Base-by-base conservation (phyloP, 2,888 invertebrate species). In the Erebia epiphron region DNA sequence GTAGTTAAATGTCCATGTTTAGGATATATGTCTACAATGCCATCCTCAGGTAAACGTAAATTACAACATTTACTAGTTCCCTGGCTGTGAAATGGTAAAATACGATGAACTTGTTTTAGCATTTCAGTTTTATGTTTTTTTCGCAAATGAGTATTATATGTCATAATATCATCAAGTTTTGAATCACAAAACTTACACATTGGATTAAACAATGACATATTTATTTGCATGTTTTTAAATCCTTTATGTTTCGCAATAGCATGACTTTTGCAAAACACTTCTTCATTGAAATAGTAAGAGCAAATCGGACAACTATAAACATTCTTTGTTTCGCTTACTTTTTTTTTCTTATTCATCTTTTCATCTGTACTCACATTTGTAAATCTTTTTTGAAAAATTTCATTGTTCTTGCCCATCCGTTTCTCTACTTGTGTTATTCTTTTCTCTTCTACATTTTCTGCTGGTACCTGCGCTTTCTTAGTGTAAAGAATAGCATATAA, bases 401-500 rank as follows among this genome's bases (percentile, higher is more conserved):
- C 56, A 50, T 66, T 26, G 18, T 56, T 67, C 14, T 57, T 52
- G 9, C 14, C 2, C 35, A 41, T 58, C 11, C 21, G 5, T 46
- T 2, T 41, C 11, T 56, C 18, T 16, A 21, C 46, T 43, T 57
- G 41, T n/a, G 1, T 61, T 46, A 64, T 66, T 50, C 61, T 18
- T 18, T 41, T 56, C 11, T 56, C 1, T 43, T 41, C 65, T 16
- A 11, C 49, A 58, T 9, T 54, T 35, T 8, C 41, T 11, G 46
- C 43, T 50, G 67, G 21, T 16, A 46, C 65, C 10, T 56, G 60
- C 1, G 21, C 43, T 67, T 68, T 74, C 26, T 75, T 75, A 71
- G 79, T 66, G 58, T 85, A 78, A 35, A 91, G 77, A 69, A 88
- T 76, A 66, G 80, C 78, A 75, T 91, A 91, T 50, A 91, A 80